Conservation (phyloP, 1,140 invertebrate genomes). For the Andrena cerasifolii region DNA sequence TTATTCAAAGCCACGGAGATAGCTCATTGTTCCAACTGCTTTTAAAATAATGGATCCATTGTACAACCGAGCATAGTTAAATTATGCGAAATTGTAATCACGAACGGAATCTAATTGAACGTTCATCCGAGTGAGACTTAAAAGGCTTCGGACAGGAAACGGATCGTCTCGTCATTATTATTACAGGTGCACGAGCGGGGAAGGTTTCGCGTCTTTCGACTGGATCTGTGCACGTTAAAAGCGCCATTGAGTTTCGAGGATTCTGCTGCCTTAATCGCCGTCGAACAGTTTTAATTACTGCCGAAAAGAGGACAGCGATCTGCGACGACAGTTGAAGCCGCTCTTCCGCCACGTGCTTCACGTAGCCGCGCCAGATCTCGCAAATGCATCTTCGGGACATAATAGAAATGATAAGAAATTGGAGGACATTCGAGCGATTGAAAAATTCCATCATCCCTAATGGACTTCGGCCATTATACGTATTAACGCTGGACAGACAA, state of each 20-base stretch:
- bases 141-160: conserved; percentile 17
- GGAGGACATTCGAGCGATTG: neutral
- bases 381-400: neutral
- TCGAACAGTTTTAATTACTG: conserved; percentile 43
- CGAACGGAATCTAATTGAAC: neutral
- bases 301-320: conserved; percentile 29
- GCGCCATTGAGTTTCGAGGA: conserved; percentile 58
- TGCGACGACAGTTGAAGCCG: neutral
- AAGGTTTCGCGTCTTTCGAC: conserved; percentile 17
- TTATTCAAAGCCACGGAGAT: neutral
- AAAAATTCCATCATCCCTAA: conserved; percentile 41
- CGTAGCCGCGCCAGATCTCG: neutral
- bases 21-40: neutral
- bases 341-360: too few relatives aligned
- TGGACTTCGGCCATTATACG: conserved; percentile 25
- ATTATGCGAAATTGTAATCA: neutral
- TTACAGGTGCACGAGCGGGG: conserved; percentile 33
- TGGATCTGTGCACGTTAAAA: conserved; percentile 36
- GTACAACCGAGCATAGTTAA: neutral
- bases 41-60: neutral
- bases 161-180: conserved; percentile 35
- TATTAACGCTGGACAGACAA: neutral
- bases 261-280: conserved; percentile 42
- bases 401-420: neutral
- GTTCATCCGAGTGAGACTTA: neutral